These are phyloP conservation scores for Kuschelorhynchus macadamiae DNA, from an alignment of 2,888 invertebrate genomes.

Conservation along the genomic window DNA sequence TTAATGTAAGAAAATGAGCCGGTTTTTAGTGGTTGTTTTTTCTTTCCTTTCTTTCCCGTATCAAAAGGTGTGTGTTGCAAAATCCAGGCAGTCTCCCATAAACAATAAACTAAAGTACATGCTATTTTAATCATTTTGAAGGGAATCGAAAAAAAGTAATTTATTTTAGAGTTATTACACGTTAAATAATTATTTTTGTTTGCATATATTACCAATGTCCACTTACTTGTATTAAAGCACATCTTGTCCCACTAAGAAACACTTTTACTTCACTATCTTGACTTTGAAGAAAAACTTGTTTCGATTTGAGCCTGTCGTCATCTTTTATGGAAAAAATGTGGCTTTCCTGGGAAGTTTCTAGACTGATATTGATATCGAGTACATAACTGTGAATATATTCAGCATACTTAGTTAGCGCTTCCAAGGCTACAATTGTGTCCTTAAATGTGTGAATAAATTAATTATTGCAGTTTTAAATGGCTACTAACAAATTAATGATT, in stretches of 20 bases:
- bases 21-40: too few species aligned
- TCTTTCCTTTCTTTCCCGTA: too few species aligned
- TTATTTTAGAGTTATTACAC: too few species aligned
- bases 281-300: conserved; percentile 66
- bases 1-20: too few species aligned
- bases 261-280: conserved; percentile 69
- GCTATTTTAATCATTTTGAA: too few species aligned
- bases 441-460: conserved; percentile 61
- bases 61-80: too few species aligned
- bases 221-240: conserved; percentile 72
- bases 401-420: conserved; percentile 74
- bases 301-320: conserved; percentile 70
- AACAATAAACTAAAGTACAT: too few species aligned
- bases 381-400: conserved; percentile 67
- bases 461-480: background rate
- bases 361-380: conserved; percentile 68
- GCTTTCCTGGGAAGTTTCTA: conserved; percentile 67
- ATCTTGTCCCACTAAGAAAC: conserved; percentile 71
- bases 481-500: background rate
- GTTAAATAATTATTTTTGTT: too few species aligned
- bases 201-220: background rate
- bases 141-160: too few species aligned
- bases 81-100: too few species aligned
- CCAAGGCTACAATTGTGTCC: conserved; percentile 75
- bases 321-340: conserved; percentile 67